Conservation (phyloP, 2,888 invertebrate species). For the Keiferia lycopersicella region DNA sequence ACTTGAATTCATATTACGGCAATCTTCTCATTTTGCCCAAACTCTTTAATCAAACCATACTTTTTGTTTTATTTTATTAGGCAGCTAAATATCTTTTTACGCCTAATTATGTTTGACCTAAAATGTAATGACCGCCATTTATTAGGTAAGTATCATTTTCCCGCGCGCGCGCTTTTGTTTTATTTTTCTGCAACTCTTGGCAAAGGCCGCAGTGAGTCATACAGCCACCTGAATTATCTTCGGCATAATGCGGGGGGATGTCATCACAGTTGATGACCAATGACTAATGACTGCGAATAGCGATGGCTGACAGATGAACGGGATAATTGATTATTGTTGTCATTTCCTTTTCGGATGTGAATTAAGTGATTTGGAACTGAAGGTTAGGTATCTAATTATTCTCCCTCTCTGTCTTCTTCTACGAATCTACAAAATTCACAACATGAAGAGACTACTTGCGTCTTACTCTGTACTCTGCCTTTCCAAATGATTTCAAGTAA, state of each 20-base stretch:
- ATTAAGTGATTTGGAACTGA: too few relatives aligned
- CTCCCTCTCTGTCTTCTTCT: too few relatives aligned
- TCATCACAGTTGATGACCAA: slow-evolving; percentile 50
- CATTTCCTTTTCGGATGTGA: slow-evolving; percentile 26
- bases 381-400: too few relatives aligned
- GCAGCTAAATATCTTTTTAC: background rate
- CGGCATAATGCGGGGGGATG: slow-evolving; percentile 49
- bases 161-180: slow-evolving; percentile 38
- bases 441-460: too few relatives aligned
- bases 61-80: too few relatives aligned
- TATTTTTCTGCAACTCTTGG: slow-evolving; percentile 54
- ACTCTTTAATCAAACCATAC: too few relatives aligned
- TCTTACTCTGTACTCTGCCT: too few relatives aligned
- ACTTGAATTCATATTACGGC: too few relatives aligned
- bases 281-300: slow-evolving; percentile 57
- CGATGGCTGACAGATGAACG: slow-evolving; percentile 41
- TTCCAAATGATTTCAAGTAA: too few relatives aligned
- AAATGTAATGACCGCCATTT: slow-evolving; percentile 1
- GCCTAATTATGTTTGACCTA: background rate
- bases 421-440: too few relatives aligned
- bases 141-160: background rate
- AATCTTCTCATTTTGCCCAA: too few relatives aligned
- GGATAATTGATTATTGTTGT: slow-evolving; percentile 41
- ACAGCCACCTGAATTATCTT: slow-evolving; percentile 64
- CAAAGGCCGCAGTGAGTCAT: slow-evolving; percentile 56